Percentiles rank a stretch among this genome's conserved stretches.
Evolutionary conservation across 2,797 vertebrate genomes (phyloP).

Genomic region (Crocodylus rhombifer): DNA sequence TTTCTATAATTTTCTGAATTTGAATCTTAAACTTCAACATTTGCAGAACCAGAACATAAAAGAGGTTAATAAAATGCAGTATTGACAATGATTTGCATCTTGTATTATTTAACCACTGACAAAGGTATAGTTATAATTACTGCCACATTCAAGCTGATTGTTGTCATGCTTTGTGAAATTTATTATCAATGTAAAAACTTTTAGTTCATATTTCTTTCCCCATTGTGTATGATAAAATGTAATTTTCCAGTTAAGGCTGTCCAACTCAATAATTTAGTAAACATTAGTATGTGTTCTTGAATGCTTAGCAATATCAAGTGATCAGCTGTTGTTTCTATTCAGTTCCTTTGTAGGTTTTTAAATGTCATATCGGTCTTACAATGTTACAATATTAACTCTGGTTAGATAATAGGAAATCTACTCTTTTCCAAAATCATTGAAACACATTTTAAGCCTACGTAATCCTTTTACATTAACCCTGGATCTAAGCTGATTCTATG

Average conservation of each 20-base stretch:
- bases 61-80: neutral
- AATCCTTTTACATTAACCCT: neutral
- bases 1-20: neutral
- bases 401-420: too few relatives aligned
- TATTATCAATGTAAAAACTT: neutral
- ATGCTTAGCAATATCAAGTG: neutral
- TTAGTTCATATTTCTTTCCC: neutral
- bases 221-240: neutral
- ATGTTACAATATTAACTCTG: neutral
- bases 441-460: neutral
- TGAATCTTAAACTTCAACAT: neutral
- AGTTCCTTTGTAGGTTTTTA: neutral
- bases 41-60: neutral
- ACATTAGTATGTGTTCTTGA: neutral
- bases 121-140: neutral
- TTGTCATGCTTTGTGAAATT: neutral
- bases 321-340: neutral
- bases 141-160: neutral
- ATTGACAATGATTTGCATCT: neutral
- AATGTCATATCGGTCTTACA: neutral
- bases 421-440: neutral
- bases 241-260: neutral
- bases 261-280: neutral
- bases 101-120: neutral
- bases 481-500: neutral